phyloP scores from a whole-genome alignment of 2,888 invertebrate species.

The Xestia rhomboidea region DNA sequence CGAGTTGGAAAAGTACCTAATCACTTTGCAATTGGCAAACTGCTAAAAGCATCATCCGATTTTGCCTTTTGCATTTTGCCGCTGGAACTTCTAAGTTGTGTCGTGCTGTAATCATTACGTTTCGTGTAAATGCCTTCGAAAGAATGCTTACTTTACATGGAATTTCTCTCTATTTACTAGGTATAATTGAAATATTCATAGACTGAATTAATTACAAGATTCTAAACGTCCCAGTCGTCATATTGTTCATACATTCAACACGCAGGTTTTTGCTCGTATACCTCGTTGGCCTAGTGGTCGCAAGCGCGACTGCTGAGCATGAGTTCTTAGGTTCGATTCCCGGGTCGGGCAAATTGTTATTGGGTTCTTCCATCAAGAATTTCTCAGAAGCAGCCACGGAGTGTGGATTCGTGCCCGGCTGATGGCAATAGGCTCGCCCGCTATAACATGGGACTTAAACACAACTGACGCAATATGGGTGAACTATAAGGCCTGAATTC shows the following conservation, averaged over 20 bases:
- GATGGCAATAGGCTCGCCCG: too few relatives aligned
- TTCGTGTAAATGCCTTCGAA: background rate
- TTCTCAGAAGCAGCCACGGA: too few relatives aligned
- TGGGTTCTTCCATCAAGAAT: too few relatives aligned
- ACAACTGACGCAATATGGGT: too few relatives aligned
- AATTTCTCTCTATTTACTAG: background rate
- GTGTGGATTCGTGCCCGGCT: too few relatives aligned
- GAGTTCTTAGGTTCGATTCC: too few relatives aligned
- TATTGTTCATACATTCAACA: background rate
- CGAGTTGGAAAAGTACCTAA: background rate
- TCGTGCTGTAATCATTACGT: background rate
- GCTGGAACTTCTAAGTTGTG: background rate
- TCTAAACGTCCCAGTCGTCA: background rate
- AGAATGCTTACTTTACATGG: background rate
- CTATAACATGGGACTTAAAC: too few relatives aligned
- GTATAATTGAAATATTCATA: background rate
- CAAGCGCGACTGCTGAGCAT: too few relatives aligned
- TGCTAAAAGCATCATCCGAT: background rate
- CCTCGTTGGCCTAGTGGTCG: too few relatives aligned
- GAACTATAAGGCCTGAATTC: too few relatives aligned
- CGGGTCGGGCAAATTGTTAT: too few relatives aligned
- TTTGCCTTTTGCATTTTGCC: too few relatives aligned
- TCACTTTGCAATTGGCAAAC: background rate
- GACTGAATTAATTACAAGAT: background rate
- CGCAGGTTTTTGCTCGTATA: background rate